Conservation (phyloP, 30 jellyfish, hydroid and myxozoan species). For the Cassiopea andromeda region DNA sequence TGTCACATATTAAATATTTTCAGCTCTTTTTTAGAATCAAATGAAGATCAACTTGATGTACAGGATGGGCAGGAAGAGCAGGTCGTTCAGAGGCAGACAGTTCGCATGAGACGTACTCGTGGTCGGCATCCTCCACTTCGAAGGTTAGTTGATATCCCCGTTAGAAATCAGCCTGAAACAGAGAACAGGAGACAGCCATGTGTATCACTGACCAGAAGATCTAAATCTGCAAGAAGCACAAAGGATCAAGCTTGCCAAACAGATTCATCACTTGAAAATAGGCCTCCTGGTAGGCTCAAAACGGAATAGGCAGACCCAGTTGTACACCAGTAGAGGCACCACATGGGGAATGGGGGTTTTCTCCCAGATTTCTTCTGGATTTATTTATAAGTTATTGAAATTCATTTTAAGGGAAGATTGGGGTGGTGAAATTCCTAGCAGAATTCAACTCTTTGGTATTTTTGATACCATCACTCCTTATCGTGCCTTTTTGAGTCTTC, state of each 20-base stretch:
- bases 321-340: too few relatives aligned
- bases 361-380: too few relatives aligned
- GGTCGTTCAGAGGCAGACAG: neutral
- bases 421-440: too few relatives aligned
- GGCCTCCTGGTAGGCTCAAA: neutral
- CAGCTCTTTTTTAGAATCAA: neutral
- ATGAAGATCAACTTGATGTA: neutral
- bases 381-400: too few relatives aligned
- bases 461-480: too few relatives aligned
- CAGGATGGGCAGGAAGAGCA: neutral
- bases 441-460: too few relatives aligned
- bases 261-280: neutral
- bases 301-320: neutral
- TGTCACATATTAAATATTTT: neutral
- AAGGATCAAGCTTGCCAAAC: slow-evolving; percentile 27
- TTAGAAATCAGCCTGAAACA: neutral
- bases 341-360: too few relatives aligned
- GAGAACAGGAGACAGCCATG: neutral
- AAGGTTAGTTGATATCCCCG: neutral
- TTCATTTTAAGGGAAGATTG: too few relatives aligned
- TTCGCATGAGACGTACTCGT: neutral
- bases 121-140: neutral
- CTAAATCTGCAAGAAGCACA: neutral
- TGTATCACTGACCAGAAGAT: slow-evolving; percentile 11
- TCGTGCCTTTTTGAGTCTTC: too few relatives aligned